Percentiles rank a stretch among this genome's conserved stretches.
Conservation (phyloP, 2,797 vertebrate species). For the Sus cebifrons region DNA sequence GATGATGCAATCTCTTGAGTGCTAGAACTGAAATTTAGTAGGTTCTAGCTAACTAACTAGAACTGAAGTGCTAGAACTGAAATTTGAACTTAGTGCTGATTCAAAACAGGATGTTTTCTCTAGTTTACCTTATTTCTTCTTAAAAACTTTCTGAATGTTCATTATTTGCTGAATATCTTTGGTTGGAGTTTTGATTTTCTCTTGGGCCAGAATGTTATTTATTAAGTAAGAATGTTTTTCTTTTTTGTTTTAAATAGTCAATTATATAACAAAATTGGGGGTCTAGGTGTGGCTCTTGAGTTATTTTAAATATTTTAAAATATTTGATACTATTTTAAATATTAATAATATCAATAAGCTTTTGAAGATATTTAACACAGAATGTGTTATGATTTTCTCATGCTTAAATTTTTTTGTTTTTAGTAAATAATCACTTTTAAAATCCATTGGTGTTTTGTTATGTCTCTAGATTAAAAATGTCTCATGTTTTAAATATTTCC, state of each 20-base stretch:
- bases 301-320: neutral
- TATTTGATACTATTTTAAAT: too few species aligned
- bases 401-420: slow-evolving; percentile 46
- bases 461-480: neutral
- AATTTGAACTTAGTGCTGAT: slow-evolving; percentile 9
- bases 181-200: slow-evolving; percentile 20
- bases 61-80: neutral
- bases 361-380: neutral
- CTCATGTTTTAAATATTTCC: neutral
- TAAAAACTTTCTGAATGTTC: neutral
- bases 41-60: too few species aligned
- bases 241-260: neutral
- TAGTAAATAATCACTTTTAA: slow-evolving; percentile 9
- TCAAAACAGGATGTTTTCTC: slow-evolving; percentile 3
- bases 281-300: neutral
- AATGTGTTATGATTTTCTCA: slow-evolving; percentile 17
- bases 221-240: slow-evolving; percentile 22
- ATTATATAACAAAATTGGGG: neutral
- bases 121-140: slow-evolving; percentile 28
- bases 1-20: neutral
- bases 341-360: neutral
- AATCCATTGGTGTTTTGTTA: neutral
- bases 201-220: neutral
- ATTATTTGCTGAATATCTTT: slow-evolving; percentile 57
- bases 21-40: neutral